phyloP scores from a whole-genome alignment of 2,888 invertebrate genomes.

The Nomada lathburiana region DNA sequence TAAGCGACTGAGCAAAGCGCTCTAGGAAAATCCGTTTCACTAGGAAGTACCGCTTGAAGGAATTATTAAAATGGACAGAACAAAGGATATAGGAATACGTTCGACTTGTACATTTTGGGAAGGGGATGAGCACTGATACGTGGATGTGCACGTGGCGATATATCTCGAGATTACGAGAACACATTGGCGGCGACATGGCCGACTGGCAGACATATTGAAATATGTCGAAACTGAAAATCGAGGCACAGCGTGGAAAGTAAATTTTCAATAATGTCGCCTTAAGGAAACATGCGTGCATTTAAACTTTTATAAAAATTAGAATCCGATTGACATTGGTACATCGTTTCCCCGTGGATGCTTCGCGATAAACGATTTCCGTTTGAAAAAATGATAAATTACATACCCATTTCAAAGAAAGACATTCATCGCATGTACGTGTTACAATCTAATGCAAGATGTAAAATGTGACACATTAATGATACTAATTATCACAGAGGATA shows the following conservation, averaged over 20 bases:
- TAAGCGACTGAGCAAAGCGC: background rate
- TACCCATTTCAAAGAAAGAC: too few species aligned
- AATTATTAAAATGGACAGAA: conserved; percentile 69
- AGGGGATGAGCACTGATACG: conserved; percentile 43
- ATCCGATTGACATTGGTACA: background rate
- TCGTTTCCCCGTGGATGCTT: background rate
- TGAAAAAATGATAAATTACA: too few species aligned
- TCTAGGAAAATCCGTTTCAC: conserved; percentile 11
- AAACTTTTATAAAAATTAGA: background rate
- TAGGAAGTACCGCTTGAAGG: conserved; percentile 19
- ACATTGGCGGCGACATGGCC: conserved; percentile 63
- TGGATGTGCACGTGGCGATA: conserved; percentile 59
- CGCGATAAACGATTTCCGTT: too few species aligned
- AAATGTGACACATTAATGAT: too few species aligned
- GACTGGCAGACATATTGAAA: conserved; percentile 69
- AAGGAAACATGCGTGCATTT: conserved; percentile 10
- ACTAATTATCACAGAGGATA: too few species aligned
- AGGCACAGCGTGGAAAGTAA: conserved; percentile 45
- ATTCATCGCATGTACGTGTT: too few species aligned
- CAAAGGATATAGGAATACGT: conserved; percentile 46
- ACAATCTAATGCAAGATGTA: too few species aligned
- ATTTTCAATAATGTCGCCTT: conserved; percentile 66
- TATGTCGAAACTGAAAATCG: conserved; percentile 54
- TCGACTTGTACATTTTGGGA: conserved; percentile 52
- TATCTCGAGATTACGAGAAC: conserved; percentile 70